phyloP scores from a whole-genome alignment of 2,113 vertebrate species.

The Cyprinodon brontotheroides region DNA sequence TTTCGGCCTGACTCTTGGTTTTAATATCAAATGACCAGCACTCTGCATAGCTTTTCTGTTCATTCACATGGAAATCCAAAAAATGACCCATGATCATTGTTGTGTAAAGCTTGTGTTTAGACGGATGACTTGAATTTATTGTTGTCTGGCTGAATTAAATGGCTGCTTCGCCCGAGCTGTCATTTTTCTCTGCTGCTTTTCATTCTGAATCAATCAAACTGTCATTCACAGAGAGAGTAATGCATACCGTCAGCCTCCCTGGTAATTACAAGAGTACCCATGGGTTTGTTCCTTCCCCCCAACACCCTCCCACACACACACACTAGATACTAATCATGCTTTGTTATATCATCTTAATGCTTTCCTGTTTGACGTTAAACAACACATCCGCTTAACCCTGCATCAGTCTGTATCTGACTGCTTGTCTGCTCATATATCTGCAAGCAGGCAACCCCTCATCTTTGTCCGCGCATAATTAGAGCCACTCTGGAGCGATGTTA shows the following conservation, averaged over 20 bases:
- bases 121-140: background rate
- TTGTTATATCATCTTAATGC: slow-evolving; percentile 58
- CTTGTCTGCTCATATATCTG: slow-evolving; percentile 23
- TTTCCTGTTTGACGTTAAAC: slow-evolving; percentile 36
- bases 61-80: slow-evolving; percentile 34
- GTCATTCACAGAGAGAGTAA: slow-evolving; percentile 41
- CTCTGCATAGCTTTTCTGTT: background rate
- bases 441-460: slow-evolving; percentile 37
- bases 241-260: slow-evolving; percentile 32
- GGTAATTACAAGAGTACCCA: slow-evolving; percentile 55
- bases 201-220: slow-evolving; percentile 34
- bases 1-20: slow-evolving; percentile 9
- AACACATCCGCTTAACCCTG: slow-evolving; percentile 25
- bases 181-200: slow-evolving; percentile 31
- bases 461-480: slow-evolving; percentile 48
- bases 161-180: slow-evolving; percentile 15
- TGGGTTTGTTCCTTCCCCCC: slow-evolving; percentile 30
- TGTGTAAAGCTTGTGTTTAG: background rate
- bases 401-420: slow-evolving; percentile 15
- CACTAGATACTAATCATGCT: slow-evolving; percentile 48
- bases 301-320: slow-evolving; percentile 14
- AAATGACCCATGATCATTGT: background rate
- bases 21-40: slow-evolving; percentile 30
- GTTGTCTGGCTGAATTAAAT: slow-evolving; percentile 31
- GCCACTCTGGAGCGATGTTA: slow-evolving; percentile 47